phyloP scores from a whole-genome alignment of 2,888 invertebrate genomes.

The Mongoloraphidia duomilia region DNA sequence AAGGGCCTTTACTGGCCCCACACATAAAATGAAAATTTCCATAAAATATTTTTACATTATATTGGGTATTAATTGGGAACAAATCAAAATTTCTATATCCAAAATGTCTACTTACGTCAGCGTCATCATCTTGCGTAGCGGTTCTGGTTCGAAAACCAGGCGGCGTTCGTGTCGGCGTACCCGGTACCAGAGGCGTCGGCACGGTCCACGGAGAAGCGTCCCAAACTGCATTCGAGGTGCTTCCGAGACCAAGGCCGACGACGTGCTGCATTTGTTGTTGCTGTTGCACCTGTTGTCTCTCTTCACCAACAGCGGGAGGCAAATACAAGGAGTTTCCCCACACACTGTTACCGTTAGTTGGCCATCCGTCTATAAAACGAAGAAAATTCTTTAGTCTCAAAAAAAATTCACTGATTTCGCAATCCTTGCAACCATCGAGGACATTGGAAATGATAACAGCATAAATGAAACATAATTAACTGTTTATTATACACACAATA shows the following conservation, averaged over 20 bases:
- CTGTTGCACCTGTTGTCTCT: slow-evolving; percentile 16
- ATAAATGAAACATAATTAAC: no score
- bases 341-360: slow-evolving; percentile 1
- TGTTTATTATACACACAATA: no score
- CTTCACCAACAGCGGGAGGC: slow-evolving; percentile 26
- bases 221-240: slow-evolving; percentile 22
- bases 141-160: slow-evolving; percentile 24
- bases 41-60: neutral
- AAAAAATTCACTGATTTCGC: no score
- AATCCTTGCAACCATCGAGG: no score
- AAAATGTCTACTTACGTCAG: neutral
- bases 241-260: slow-evolving; percentile 2
- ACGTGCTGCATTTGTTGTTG: slow-evolving; percentile 7
- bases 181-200: slow-evolving; percentile 21
- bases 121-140: slow-evolving; percentile 17
- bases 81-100: neutral
- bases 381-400: neutral
- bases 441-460: no score
- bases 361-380: neutral
- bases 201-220: slow-evolving; percentile 22
- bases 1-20: neutral
- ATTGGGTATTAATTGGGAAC: neutral
- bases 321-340: slow-evolving; percentile 25
- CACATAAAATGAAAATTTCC: neutral
- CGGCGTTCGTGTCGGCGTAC: slow-evolving; percentile 27